These are phyloP conservation scores for Chaunax sp. DNA, from an alignment of 2,797 vertebrate genomes.

Conservation along the genomic window DNA sequence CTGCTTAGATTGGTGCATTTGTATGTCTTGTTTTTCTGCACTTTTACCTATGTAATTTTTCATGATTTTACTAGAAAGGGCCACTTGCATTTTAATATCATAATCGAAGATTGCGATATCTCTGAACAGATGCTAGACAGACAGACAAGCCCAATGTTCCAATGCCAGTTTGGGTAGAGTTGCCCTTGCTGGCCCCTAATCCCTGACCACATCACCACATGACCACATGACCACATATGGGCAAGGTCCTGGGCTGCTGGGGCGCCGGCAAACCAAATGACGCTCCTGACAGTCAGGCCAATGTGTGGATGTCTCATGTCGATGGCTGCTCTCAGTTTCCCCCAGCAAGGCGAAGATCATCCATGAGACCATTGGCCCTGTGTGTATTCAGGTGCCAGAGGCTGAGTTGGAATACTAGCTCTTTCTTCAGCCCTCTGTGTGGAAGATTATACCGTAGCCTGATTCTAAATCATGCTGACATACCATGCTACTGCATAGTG, in stretches of 20 bases:
- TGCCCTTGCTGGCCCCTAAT: conserved; percentile 47
- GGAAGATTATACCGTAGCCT: conserved; percentile 68
- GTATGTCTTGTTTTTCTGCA: conserved; percentile 29
- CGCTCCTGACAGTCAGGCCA: conserved; percentile 62
- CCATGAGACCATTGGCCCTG: conserved; percentile 37
- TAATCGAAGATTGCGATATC: conserved; percentile 2
- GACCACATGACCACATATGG: conserved; percentile 60
- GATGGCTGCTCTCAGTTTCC: conserved; percentile 60
- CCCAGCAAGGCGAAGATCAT: conserved; percentile 50
- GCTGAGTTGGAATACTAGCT: conserved; percentile 61
- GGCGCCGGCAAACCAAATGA: conserved; percentile 46
- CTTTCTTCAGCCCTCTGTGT: conserved; percentile 65
- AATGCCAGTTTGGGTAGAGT: conserved; percentile 67
- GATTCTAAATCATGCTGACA: conserved; percentile 70
- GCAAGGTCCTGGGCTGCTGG: conserved; percentile 48
- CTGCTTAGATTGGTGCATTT: conserved; percentile 16
- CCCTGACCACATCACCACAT: conserved; percentile 66
- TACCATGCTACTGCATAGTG: conserved; percentile 39
- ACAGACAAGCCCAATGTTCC: conserved; percentile 45
- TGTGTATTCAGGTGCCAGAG: conserved; percentile 78
- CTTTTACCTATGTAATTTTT: neutral
- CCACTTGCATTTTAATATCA: neutral
- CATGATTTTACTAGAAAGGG: neutral
- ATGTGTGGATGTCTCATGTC: conserved; percentile 69
- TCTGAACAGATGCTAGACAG: conserved; percentile 9